Evolutionary conservation across 2,888 invertebrate genomes (phyloP).

Genomic region (Callyntrura guangdongensis): DNA sequence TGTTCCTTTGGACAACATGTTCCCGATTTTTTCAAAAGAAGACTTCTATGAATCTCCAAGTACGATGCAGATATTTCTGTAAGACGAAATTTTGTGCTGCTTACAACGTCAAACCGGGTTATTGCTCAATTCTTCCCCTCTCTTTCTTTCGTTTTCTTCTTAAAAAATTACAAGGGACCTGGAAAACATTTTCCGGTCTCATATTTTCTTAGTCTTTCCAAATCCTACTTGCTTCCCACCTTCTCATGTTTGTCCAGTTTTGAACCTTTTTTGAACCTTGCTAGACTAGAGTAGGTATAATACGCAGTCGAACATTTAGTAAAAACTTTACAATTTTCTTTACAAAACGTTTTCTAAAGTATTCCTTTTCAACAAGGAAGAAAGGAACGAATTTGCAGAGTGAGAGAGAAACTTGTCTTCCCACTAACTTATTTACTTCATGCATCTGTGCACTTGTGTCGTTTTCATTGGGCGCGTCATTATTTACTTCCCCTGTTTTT

Average conservation of each 20-base stretch:
- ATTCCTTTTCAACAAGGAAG: background rate
- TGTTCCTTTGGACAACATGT: background rate
- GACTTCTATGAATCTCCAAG: background rate
- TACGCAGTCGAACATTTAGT: too few relatives aligned
- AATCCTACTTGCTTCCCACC: background rate
- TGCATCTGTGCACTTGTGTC: constrained; percentile 40
- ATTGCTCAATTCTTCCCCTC: constrained; percentile 19
- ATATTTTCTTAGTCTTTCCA: background rate
- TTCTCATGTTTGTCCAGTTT: too few relatives aligned
- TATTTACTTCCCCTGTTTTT: too few relatives aligned
- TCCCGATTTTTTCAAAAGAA: too few relatives aligned
- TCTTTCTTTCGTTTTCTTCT: background rate
- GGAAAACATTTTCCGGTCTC: background rate
- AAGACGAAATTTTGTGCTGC: background rate
- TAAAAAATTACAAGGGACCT: background rate
- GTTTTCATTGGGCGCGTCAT: background rate
- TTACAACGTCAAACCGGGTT: background rate
- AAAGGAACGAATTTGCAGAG: background rate
- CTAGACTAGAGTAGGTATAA: too few relatives aligned
- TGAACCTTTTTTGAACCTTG: too few relatives aligned
- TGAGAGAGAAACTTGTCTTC: background rate
- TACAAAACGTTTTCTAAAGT: background rate
- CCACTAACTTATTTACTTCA: constrained; percentile 29
- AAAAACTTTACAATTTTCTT: too few relatives aligned
- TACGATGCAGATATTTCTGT: too few relatives aligned